Conservation (phyloP, 2,113 vertebrate genomes). For the Amblyornis subalaris region DNA sequence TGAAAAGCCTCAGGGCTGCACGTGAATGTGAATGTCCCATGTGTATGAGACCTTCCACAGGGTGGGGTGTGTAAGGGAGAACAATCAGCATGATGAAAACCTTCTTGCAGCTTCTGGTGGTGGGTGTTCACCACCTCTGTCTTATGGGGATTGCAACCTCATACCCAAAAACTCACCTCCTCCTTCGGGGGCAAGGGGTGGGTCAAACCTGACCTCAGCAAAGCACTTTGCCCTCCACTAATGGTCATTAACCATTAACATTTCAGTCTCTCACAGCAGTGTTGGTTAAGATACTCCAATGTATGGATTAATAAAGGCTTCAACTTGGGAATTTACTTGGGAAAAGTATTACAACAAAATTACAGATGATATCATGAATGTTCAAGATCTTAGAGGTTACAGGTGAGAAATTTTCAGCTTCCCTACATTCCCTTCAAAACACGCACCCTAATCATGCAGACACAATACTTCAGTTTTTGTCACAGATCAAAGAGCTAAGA, state of each 20-base stretch:
- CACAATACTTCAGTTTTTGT: background rate
- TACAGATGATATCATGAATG: background rate
- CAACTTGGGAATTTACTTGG: background rate
- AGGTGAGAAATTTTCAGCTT: background rate
- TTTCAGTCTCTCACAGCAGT: background rate
- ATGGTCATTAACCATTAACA: background rate
- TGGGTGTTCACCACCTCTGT: background rate
- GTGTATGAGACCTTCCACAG: background rate
- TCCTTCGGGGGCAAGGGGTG: background rate
- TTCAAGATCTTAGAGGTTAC: background rate
- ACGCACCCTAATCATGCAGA: background rate
- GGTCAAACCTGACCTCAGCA: background rate
- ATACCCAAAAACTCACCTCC: background rate
- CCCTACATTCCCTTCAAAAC: background rate
- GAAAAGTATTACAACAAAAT: background rate
- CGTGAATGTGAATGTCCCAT: background rate
- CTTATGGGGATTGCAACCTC: background rate
- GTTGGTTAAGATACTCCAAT: background rate
- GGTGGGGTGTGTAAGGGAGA: background rate
- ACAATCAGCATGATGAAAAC: rapidly evolving
- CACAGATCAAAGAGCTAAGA: background rate
- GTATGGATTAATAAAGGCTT: background rate
- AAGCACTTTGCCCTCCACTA: background rate
- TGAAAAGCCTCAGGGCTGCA: rapidly evolving
- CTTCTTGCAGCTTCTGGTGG: background rate